Evolutionary conservation across 2,888 invertebrate genomes (phyloP).

Genomic region (Timema cristinae): DNA sequence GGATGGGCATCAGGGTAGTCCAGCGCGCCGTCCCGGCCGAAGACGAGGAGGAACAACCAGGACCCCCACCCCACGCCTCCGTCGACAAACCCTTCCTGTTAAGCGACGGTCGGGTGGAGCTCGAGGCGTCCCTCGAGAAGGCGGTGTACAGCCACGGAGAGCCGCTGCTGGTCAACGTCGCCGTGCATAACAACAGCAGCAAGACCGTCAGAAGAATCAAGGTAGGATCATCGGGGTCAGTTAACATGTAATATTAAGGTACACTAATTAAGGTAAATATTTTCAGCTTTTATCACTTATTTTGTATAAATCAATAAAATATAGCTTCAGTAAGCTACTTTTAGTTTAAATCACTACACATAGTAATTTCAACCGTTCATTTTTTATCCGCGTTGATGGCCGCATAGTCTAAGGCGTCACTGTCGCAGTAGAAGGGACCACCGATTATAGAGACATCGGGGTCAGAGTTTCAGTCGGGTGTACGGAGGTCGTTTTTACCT

Average conservation of each 20-base stretch:
- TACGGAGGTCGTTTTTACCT: too few relatives aligned
- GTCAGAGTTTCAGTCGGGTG: too few relatives aligned
- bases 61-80: slow-evolving; percentile 61
- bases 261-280: too few relatives aligned
- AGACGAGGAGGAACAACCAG: slow-evolving; percentile 28
- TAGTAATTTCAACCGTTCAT: too few relatives aligned
- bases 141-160: slow-evolving; percentile 82
- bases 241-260: neutral
- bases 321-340: too few relatives aligned
- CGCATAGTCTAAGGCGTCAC: too few relatives aligned
- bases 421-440: too few relatives aligned
- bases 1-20: slow-evolving; percentile 81
- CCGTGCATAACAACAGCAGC: slow-evolving; percentile 74
- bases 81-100: slow-evolving; percentile 81
- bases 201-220: slow-evolving; percentile 80
- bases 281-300: too few relatives aligned
- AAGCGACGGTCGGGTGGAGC: slow-evolving; percentile 74
- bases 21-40: slow-evolving; percentile 53
- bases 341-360: too few relatives aligned
- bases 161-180: slow-evolving; percentile 67
- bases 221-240: slow-evolving; percentile 51
- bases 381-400: too few relatives aligned
- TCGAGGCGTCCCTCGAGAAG: slow-evolving; percentile 77
- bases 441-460: too few relatives aligned
- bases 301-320: too few relatives aligned